A percentile compares a stretch with the other conserved stretches of the same genome.
These are phyloP conservation scores for Ciconia maguari DNA, from an alignment of 2,113 vertebrate species.

Conservation along the genomic window DNA sequence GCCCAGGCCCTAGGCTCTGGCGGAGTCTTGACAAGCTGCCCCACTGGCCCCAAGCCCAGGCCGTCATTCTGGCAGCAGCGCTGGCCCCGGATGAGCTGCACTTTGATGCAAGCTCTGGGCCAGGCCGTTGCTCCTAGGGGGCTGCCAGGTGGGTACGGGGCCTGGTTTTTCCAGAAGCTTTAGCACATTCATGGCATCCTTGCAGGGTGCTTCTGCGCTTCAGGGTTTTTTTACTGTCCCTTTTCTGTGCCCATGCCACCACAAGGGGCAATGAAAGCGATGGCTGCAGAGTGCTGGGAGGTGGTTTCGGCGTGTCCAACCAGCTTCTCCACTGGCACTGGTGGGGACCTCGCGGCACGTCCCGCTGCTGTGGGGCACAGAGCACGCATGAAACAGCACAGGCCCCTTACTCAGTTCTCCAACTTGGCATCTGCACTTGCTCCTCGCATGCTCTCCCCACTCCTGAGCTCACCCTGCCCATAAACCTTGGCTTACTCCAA, in stretches of 20 bases:
- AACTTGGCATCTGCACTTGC: background rate
- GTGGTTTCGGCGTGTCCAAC: background rate
- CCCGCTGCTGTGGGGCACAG: fast-evolving
- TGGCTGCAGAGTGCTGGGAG: background rate
- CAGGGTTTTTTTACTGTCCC: background rate
- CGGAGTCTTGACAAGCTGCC: constrained; percentile 27
- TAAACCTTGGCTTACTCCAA: constrained; percentile 46
- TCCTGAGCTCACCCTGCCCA: constrained; percentile 22
- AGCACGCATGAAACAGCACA: fast-evolving
- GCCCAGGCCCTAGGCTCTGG: constrained; percentile 11
- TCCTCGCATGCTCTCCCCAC: background rate
- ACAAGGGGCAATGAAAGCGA: background rate
- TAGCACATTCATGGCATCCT: background rate
- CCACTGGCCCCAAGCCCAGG: constrained; percentile 2
- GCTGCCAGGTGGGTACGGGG: constrained; percentile 29
- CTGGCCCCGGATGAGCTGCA: constrained; percentile 3
- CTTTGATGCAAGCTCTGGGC: constrained; percentile 6
- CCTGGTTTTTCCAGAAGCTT: constrained; percentile 26
- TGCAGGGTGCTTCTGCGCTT: background rate
- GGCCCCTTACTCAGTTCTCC: background rate
- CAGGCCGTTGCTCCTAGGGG: background rate
- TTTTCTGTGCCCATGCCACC: background rate
- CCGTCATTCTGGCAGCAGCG: background rate
- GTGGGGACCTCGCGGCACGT: fast-evolving
- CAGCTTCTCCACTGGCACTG: background rate